phyloP scores from a whole-genome alignment of 2,888 invertebrate species.

The Tethea ocularis region DNA sequence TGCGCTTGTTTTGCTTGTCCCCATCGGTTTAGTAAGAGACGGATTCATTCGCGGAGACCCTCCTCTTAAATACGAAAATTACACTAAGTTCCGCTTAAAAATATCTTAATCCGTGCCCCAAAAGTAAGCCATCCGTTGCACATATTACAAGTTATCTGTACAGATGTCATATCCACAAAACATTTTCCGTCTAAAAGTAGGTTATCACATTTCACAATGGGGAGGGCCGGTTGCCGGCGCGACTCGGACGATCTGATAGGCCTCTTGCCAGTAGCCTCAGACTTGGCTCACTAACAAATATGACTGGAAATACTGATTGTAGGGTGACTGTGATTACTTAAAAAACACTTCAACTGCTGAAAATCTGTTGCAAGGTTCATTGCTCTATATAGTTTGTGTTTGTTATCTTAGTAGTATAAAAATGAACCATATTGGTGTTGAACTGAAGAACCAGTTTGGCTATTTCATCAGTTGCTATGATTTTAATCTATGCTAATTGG shows the following conservation, averaged over 20 bases:
- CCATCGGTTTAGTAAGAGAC: no score
- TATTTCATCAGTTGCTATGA: no score
- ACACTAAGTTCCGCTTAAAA: neutral
- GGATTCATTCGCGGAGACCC: no score
- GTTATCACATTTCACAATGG: conserved; percentile 63
- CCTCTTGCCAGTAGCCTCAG: conserved; percentile 62
- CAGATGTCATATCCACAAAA: conserved; percentile 60
- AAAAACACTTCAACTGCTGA: no score
- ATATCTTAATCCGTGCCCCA: conserved; percentile 15
- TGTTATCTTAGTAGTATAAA: no score
- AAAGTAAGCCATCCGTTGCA: conserved; percentile 19
- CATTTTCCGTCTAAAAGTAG: conserved; percentile 61
- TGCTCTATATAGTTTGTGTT: no score
- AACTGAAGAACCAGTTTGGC: no score
- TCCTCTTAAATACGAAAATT: neutral
- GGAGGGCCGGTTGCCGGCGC: conserved; percentile 27
- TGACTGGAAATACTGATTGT: conserved; percentile 21
- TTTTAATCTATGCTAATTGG: no score
- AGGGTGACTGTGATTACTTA: conserved; percentile 31
- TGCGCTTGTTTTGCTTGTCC: no score
- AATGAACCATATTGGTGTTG: no score
- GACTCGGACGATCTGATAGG: conserved; percentile 64
- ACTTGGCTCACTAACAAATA: conserved; percentile 60
- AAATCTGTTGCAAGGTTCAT: no score
- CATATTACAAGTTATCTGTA: conserved; percentile 46